Evolutionary conservation across 2,113 vertebrate genomes (phyloP).

Genomic region (Sinosuthora webbiana): DNA sequence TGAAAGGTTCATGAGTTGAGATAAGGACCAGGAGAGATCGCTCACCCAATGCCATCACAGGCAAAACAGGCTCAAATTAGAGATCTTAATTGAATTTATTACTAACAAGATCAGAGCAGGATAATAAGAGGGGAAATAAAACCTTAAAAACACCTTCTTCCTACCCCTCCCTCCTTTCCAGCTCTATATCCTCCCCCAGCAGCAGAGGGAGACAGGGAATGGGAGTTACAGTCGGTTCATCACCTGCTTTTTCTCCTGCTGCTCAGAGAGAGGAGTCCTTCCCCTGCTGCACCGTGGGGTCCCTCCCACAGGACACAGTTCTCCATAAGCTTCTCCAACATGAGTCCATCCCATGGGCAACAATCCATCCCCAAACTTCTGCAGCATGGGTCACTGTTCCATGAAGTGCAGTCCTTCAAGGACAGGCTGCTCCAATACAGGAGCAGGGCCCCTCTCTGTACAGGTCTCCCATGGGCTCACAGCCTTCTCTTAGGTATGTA

Average conservation of each 20-base stretch:
- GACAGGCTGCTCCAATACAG: background rate
- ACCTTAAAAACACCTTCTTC: background rate
- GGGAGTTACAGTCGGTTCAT: background rate
- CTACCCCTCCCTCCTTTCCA: background rate
- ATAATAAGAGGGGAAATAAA: background rate
- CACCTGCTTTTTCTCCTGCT: background rate
- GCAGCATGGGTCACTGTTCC: background rate
- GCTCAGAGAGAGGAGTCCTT: background rate
- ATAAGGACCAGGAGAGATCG: background rate
- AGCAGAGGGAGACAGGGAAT: background rate
- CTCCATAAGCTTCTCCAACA: background rate
- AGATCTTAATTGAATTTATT: background rate
- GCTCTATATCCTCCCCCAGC: background rate
- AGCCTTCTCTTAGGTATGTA: background rate
- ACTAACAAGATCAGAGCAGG: background rate
- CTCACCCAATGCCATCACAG: background rate
- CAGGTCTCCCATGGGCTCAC: background rate
- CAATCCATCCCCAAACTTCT: background rate
- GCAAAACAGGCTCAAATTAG: background rate
- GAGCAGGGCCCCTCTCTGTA: background rate
- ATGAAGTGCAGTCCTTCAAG: background rate
- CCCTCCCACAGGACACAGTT: background rate
- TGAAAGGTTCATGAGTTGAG: background rate
- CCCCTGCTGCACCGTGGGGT: background rate
- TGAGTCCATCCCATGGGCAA: fast-evolving